Evolutionary conservation across 1,140 invertebrate genomes (phyloP).

Genomic region (Rhagoletis zephyria): DNA sequence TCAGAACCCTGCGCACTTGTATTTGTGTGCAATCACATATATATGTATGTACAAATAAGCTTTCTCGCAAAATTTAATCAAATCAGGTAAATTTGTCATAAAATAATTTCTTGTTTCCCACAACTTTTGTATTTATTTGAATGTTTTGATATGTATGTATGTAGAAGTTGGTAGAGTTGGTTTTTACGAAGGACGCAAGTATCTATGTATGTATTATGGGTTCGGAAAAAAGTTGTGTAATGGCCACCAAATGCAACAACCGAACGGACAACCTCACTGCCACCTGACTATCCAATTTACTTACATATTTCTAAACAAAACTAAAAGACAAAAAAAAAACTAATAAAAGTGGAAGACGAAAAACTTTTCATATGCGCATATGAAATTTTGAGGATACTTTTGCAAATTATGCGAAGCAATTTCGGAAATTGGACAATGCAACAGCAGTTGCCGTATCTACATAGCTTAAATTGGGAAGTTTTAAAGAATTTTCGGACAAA

Average conservation of each 20-base stretch:
- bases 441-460: slow-evolving; percentile 10
- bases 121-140: slow-evolving; percentile 24
- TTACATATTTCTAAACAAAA: slow-evolving; percentile 10
- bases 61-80: slow-evolving; percentile 65
- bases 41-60: neutral
- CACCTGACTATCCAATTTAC: neutral
- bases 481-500: neutral
- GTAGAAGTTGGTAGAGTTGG: slow-evolving; percentile 41
- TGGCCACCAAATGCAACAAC: neutral
- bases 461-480: neutral
- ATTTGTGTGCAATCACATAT: neutral
- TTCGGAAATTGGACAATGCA: slow-evolving; percentile 66
- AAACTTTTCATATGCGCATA: slow-evolving; percentile 53
- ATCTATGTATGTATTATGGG: neutral
- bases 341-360: slow-evolving; percentile 44
- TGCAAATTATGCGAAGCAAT: slow-evolving; percentile 73
- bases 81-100: slow-evolving; percentile 73
- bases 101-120: slow-evolving; percentile 59
- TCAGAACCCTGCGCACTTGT: neutral
- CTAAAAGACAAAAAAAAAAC: slow-evolving; percentile 41
- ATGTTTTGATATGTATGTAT: slow-evolving; percentile 4
- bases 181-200: slow-evolving; percentile 59
- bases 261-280: neutral
- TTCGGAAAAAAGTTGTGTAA: slow-evolving; percentile 26
- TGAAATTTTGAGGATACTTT: slow-evolving; percentile 56